Base-by-base conservation (phyloP, 2,888 invertebrate genomes). In the Dicyrtomina minuta region DNA sequence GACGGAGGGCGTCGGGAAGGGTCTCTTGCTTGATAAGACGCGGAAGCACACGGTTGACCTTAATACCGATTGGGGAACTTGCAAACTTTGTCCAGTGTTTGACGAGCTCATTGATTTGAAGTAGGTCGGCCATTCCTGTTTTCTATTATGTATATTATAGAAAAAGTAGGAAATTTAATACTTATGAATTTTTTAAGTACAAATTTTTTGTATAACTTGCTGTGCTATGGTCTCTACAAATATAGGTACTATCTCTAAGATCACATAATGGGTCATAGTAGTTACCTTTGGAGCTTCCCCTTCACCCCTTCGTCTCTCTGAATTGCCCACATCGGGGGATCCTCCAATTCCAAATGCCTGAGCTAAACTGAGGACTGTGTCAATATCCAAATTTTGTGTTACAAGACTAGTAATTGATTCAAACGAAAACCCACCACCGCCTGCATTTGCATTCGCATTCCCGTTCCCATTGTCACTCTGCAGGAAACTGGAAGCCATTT, bases 1-100 rank as follows among this genome's bases (percentile, higher is more conserved):
- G 56, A 41, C 77, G 43, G 4, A 77, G 68, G n/a, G 77, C 77
- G 43, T 76, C 75, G 5, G 77, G 77, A 39, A 77, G 74, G 8
- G 73, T 64, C 41, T 73, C 67, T 0, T 75, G 66, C 55, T 77
- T 77, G n/a, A 77, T 60, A 10, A 77, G 71, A 17, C 75, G 64
- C 3, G 77, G 77, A 4, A 76, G 70, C n/a, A 77, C 72, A n/a
- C 74, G 70, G 43, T 74, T 75, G 8, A 77, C 55, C 66, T 75
- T 75, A 53, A 75, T 70, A 6, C 77, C 77, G 12, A 73, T 67
- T 8, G 75, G 75, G 13, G 75, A 75, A 22, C 72, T 75, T 39
- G 68, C 62, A 51, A 77, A 77, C 13, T 72, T 72, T 2, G 70
- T 64, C 73, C 74, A 77, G 53, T 64, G 68, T 55, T 73, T 65